Evolutionary conservation across 1,140 invertebrate species (phyloP).

Genomic region (Drosophila watanabei): DNA sequence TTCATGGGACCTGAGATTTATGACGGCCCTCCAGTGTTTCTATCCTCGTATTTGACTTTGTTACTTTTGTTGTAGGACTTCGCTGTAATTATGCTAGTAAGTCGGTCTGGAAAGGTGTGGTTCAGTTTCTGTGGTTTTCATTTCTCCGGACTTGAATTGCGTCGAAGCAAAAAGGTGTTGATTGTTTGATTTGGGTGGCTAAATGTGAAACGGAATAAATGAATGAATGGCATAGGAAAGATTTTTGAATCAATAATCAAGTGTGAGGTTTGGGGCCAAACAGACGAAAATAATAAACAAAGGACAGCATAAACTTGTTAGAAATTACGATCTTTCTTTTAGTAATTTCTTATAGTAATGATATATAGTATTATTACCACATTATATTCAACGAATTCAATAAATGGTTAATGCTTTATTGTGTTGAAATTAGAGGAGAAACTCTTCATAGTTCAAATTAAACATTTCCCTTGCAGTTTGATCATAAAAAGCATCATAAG

Average conservation of each 20-base stretch:
- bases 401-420: no score
- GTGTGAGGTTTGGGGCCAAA: neutral
- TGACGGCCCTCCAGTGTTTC: slow-evolving; percentile 23
- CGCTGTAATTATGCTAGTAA: slow-evolving; percentile 69
- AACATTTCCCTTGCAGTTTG: no score
- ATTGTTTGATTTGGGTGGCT: slow-evolving; percentile 65
- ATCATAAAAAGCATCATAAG: no score
- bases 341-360: neutral
- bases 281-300: neutral
- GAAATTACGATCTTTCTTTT: neutral
- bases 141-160: slow-evolving; percentile 56
- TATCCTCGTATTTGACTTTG: slow-evolving; percentile 23
- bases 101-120: slow-evolving; percentile 49
- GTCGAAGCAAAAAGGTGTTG: slow-evolving; percentile 72
- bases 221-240: slow-evolving; percentile 2
- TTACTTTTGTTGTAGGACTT: slow-evolving; percentile 24
- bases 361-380: neutral
- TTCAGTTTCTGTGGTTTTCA: slow-evolving; percentile 38
- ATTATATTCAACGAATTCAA: no score
- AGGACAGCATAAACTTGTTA: neutral
- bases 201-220: slow-evolving; percentile 50
- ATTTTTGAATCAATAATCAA: slow-evolving; percentile 2
- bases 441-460: no score
- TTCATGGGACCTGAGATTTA: slow-evolving; percentile 80
- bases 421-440: no score